phyloP scores from a whole-genome alignment of 2,113 vertebrate genomes.

The Holacanthus passer region DNA sequence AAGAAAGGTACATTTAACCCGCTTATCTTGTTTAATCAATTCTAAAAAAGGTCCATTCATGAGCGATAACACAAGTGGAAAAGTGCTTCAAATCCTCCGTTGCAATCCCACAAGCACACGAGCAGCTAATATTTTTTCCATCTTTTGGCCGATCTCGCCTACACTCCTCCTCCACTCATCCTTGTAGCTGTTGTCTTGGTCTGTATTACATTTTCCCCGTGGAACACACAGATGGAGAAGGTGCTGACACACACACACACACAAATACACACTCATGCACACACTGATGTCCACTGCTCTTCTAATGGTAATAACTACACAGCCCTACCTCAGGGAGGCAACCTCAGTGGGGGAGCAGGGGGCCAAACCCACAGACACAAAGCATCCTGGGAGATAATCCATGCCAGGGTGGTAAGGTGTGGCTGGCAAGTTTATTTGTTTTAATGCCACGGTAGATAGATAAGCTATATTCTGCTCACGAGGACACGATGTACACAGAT shows the following conservation, averaged over 20 bases:
- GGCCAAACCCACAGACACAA: slow-evolving; percentile 36
- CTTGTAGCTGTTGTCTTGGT: slow-evolving; percentile 75
- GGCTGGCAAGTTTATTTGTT: slow-evolving; percentile 14
- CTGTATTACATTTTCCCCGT: slow-evolving; percentile 62
- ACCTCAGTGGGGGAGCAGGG: slow-evolving; percentile 25
- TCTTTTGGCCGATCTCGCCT: slow-evolving; percentile 69
- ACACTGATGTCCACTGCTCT: slow-evolving; percentile 55
- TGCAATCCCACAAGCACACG: slow-evolving; percentile 55
- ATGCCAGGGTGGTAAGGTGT: slow-evolving; percentile 21
- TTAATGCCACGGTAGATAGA: slow-evolving; percentile 5
- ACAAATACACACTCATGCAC: slow-evolving; percentile 8
- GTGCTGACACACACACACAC: slow-evolving; percentile 37
- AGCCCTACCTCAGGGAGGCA: slow-evolving; percentile 61
- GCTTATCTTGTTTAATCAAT: slow-evolving; percentile 50
- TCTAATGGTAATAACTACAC: slow-evolving; percentile 59
- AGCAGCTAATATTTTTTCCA: slow-evolving; percentile 71
- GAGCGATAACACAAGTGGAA: slow-evolving; percentile 51
- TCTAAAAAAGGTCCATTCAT: slow-evolving; percentile 64
- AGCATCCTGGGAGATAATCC: slow-evolving; percentile 38
- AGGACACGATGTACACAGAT: slow-evolving; percentile 8
- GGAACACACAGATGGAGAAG: slow-evolving; percentile 73
- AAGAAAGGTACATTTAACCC: slow-evolving; percentile 39
- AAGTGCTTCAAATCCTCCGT: slow-evolving; percentile 54
- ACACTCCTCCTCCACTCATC: slow-evolving; percentile 74
- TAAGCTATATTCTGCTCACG: slow-evolving; percentile 25